Conservation (phyloP, 92 coral and sea anemone genomes). For the Actinernus sp. region DNA sequence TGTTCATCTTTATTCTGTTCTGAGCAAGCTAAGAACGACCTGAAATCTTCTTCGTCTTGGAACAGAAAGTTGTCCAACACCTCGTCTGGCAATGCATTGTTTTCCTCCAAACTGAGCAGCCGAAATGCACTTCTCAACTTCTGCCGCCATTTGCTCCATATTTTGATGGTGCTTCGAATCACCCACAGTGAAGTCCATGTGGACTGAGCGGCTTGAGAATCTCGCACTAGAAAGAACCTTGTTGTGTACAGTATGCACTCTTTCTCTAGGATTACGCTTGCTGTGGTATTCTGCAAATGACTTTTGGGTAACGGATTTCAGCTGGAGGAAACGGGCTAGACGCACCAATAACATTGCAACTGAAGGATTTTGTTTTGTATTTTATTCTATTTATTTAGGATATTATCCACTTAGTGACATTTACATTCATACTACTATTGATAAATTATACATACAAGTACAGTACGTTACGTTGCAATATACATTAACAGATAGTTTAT, state of each 20-base stretch:
- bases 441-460: too few relatives aligned
- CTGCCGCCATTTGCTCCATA: conserved; percentile 62
- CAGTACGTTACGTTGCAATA: too few relatives aligned
- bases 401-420: too few relatives aligned
- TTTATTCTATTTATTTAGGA: too few relatives aligned
- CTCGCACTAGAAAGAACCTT: conserved; percentile 17
- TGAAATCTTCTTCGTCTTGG: conserved; percentile 35
- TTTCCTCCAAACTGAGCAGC: conserved; percentile 12
- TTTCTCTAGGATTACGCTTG: background rate
- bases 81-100: conserved; percentile 14
- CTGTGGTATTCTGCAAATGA: conserved; percentile 65
- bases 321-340: conserved; percentile 9
- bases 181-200: conserved; percentile 41
- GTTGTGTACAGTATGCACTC: background rate
- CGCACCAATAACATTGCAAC: conserved; percentile 47
- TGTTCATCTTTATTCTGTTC: conserved; percentile 8
- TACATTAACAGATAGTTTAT: too few relatives aligned
- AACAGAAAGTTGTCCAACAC: conserved; percentile 23
- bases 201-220: conserved; percentile 39
- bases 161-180: conserved; percentile 26
- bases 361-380: too few relatives aligned
- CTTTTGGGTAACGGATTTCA: conserved; percentile 30
- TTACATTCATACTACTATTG: too few relatives aligned
- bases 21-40: conserved; percentile 7
- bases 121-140: conserved; percentile 11